phyloP scores from a whole-genome alignment of 2,113 vertebrate species.

The Petrocephalus microphthalmus region DNA sequence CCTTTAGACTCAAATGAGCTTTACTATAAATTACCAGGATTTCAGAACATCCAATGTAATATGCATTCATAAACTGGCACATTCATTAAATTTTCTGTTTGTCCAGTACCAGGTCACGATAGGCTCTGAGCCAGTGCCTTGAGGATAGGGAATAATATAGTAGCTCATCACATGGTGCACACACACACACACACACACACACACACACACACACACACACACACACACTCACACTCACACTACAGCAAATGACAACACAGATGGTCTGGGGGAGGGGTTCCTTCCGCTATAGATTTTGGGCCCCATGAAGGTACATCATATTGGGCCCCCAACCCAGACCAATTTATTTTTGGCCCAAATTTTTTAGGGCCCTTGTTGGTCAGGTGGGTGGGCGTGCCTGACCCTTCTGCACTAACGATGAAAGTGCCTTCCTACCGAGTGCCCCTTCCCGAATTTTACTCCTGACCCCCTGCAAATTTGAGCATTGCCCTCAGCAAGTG shows the following conservation, averaged over 20 bases:
- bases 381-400: background rate
- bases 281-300: too few relatives aligned
- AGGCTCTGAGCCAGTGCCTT: background rate
- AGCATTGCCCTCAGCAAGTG: background rate
- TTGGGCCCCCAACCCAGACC: too few relatives aligned
- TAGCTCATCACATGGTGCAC: background rate
- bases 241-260: background rate
- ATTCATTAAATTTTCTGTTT: background rate
- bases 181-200: too few relatives aligned
- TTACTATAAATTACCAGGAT: background rate
- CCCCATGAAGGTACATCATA: too few relatives aligned
- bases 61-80: background rate
- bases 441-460: background rate
- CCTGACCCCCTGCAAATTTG: background rate
- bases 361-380: too few relatives aligned
- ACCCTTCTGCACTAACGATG: background rate
- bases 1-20: background rate
- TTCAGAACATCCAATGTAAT: background rate
- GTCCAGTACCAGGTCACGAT: background rate
- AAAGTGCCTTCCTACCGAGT: background rate
- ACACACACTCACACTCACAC: background rate
- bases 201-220: background rate
- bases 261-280: background rate
- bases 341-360: too few relatives aligned
- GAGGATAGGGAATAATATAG: background rate